Evolutionary conservation across 2,888 invertebrate species (phyloP).

Genomic region (Leptinotarsa tumamoca): DNA sequence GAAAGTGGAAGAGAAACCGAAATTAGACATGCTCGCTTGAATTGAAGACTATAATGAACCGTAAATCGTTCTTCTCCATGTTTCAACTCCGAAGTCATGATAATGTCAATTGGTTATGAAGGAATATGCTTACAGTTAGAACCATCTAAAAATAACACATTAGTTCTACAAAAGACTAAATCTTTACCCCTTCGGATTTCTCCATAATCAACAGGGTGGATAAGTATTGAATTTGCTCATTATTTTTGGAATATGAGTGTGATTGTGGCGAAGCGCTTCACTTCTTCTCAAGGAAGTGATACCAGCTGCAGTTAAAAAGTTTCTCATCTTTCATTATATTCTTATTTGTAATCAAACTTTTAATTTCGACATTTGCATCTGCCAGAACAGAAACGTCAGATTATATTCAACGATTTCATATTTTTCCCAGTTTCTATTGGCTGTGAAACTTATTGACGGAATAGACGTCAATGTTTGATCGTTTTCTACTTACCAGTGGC

Average conservation of each 20-base stretch:
- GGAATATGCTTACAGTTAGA: not conserved
- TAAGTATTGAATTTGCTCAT: not conserved
- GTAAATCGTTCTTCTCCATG: slow-evolving; percentile 60
- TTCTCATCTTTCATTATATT: no score
- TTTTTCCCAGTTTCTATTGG: no score
- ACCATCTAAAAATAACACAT: slow-evolving; percentile 7
- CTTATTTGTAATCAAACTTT: no score
- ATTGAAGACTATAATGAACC: slow-evolving; percentile 79
- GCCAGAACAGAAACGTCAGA: no score
- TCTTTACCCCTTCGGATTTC: not conserved
- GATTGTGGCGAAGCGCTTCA: no score
- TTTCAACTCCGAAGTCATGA: slow-evolving; percentile 35
- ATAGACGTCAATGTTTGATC: no score
- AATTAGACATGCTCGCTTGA: slow-evolving; percentile 83
- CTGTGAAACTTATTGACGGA: no score
- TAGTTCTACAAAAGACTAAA: not conserved
- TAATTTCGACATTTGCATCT: no score
- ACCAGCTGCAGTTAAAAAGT: not conserved
- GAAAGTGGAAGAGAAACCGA: slow-evolving; percentile 88
- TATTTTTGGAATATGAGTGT: not conserved
- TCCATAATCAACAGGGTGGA: not conserved
- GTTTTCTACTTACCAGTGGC: no score
- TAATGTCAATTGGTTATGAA: not conserved
- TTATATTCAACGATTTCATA: no score
- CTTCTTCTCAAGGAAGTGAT: not conserved